phyloP scores from a whole-genome alignment of 2,888 invertebrate species.

The Oligia fasciuncula region DNA sequence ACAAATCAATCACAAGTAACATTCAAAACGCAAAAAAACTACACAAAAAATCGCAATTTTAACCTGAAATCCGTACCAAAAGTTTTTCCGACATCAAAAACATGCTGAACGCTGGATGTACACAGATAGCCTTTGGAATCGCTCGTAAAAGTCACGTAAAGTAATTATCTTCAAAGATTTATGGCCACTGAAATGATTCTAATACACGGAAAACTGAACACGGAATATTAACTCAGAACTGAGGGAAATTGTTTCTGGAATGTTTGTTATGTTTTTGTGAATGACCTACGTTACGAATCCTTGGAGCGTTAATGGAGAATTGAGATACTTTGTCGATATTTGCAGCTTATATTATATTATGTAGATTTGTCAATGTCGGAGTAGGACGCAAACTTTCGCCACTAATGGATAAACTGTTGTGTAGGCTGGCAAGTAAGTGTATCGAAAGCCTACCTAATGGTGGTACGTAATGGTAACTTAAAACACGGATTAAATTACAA shows the following conservation, averaged over 20 bases:
- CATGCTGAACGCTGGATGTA: background rate
- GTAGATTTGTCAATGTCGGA: background rate
- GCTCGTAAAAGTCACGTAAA: conserved; percentile 59
- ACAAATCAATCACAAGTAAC: background rate
- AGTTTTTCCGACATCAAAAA: conserved; percentile 48
- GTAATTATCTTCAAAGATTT: conserved; percentile 60
- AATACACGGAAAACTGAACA: conserved; percentile 37
- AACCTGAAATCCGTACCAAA: too few relatives aligned
- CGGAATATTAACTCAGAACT: conserved; percentile 30
- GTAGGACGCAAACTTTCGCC: background rate
- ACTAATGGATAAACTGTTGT: background rate
- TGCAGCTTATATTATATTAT: background rate
- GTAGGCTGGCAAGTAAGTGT: background rate
- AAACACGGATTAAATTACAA: background rate
- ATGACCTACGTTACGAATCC: background rate
- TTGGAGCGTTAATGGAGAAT: background rate
- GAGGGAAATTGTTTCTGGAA: conserved; percentile 2
- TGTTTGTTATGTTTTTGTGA: conserved; percentile 1
- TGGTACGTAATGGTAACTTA: background rate
- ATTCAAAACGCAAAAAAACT: conserved; percentile 18
- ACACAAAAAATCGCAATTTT: background rate
- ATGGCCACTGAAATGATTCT: conserved; percentile 40
- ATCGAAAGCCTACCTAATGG: background rate
- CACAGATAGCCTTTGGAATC: conserved; percentile 45
- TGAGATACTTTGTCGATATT: too few relatives aligned